Evolutionary conservation across 2,888 invertebrate genomes (phyloP), one percentile per base, ranked within the genome.

Genomic region (Globia sparganii): DNA sequence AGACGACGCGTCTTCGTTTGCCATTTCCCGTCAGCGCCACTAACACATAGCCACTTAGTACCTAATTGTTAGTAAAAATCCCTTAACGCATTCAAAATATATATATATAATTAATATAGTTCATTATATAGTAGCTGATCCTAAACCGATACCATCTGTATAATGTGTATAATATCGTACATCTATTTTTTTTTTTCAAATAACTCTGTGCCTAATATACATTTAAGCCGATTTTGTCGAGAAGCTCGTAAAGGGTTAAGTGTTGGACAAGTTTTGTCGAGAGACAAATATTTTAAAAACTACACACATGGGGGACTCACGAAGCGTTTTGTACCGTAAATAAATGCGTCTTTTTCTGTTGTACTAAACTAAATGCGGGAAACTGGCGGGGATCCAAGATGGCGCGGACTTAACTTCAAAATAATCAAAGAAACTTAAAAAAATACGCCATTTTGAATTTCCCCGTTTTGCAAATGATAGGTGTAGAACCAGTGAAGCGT

Each of bases 31-130:
- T 89, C 86, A 72, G 80, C 88, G 83, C 78, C 89, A 90, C 94
- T 94, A 93, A 93, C 92, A 93, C 91, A 89, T 93, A 94, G 94
- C 94, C 92, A 92, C 95, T 96, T 95, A 95, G 89, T 91, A 93
- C 90, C 95, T 96, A 95, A 92, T 93, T 95, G 95, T 96, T 96
- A 96, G 96, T 96, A 96, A 96, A 96, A 96, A 96, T 95, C 93
- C 94, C 95, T 96, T 96, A 95, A 96, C 95, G 91, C 95, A 95
- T 96, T 96, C 96, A 95, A 96, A 94, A 96, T 96, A 96, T 96
- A 96, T 96, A 96, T 96, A 95, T 94, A 95, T 93, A 94, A 91
- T 91, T 92, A 87, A 92, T 94, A 95, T 94, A 95, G 92, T 93
- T 87, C 66, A 88, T 88, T 93, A 93, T 90, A 93, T 94, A 91